A percentile compares a stretch with the other conserved stretches of the same genome.
Conservation (phyloP, 1,140 invertebrate genomes). For the Episyrphus balteatus region DNA sequence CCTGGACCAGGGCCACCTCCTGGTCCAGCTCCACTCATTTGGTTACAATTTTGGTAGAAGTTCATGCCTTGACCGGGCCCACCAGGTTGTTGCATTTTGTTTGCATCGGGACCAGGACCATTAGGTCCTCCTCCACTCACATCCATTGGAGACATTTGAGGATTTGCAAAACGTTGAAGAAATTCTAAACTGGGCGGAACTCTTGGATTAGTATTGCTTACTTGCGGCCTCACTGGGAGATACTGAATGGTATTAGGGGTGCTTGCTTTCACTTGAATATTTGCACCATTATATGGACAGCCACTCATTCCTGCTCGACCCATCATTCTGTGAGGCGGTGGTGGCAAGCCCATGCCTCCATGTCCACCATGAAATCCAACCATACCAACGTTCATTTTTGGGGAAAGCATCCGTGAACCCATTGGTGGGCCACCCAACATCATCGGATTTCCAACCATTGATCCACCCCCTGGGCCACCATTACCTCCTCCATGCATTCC, state of each 20-base stretch:
- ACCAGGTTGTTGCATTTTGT: not conserved
- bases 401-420: constrained; percentile 27
- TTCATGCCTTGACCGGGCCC: constrained; percentile 11
- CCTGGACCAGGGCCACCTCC: constrained; percentile 30
- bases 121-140: constrained; percentile 52
- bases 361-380: constrained; percentile 15
- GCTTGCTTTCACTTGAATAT: constrained; percentile 88
- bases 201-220: constrained; percentile 48
- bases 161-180: constrained; percentile 76
- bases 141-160: constrained; percentile 41
- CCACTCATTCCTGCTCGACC: constrained; percentile 37
- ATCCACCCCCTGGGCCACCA: constrained; percentile 9
- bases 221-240: constrained; percentile 79
- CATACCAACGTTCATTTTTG: constrained; percentile 40
- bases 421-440: constrained; percentile 20
- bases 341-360: constrained; percentile 26
- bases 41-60: constrained; percentile 39
- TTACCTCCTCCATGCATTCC: constrained; percentile 10
- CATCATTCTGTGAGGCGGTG: constrained; percentile 36
- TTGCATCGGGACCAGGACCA: constrained; percentile 56
- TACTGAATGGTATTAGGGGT: constrained; percentile 97
- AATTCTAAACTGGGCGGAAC: constrained; percentile 88
- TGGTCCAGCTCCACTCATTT: constrained; percentile 36
- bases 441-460: constrained; percentile 7
- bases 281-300: constrained; percentile 69